A percentile compares a stretch with the other conserved stretches of the same genome.
Conservation (phyloP, 2,888 invertebrate species). For the Helobdella robusta region DNA sequence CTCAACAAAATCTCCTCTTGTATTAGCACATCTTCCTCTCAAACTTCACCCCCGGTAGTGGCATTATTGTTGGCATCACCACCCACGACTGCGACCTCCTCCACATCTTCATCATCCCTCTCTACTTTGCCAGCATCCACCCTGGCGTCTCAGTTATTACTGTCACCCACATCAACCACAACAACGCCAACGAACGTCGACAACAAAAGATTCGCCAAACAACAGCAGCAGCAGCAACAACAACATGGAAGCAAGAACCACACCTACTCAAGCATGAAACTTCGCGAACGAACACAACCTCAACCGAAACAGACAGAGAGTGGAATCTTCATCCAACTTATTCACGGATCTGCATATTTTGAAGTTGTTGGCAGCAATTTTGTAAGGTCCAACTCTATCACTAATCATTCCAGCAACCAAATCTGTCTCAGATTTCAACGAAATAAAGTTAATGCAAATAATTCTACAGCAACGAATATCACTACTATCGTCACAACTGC, state of each 20-base stretch:
- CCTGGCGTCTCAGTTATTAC: not conserved
- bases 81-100: constrained; percentile 1
- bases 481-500: too few relatives aligned
- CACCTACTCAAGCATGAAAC: constrained; percentile 23
- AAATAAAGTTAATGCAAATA: not conserved
- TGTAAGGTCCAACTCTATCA: constrained; percentile 10
- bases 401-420: constrained; percentile 19
- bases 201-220: not conserved
- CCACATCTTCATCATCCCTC: not conserved
- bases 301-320: not conserved
- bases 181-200: not conserved
- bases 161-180: not conserved
- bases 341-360: constrained; percentile 17
- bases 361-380: constrained; percentile 15
- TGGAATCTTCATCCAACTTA: constrained; percentile 17
- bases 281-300: constrained; percentile 14
- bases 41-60: not conserved
- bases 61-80: too few relatives aligned
- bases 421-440: constrained; percentile 13
- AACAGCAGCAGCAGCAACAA: not conserved
- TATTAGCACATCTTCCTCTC: not conserved
- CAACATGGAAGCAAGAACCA: not conserved
- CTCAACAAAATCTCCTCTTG: not conserved
- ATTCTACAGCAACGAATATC: too few relatives aligned
- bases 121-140: not conserved